Percentiles rank a stretch among this genome's conserved stretches.
Conservation (phyloP, 53 echinoderm and acorn worm species). For the Zoroaster sp. region DNA sequence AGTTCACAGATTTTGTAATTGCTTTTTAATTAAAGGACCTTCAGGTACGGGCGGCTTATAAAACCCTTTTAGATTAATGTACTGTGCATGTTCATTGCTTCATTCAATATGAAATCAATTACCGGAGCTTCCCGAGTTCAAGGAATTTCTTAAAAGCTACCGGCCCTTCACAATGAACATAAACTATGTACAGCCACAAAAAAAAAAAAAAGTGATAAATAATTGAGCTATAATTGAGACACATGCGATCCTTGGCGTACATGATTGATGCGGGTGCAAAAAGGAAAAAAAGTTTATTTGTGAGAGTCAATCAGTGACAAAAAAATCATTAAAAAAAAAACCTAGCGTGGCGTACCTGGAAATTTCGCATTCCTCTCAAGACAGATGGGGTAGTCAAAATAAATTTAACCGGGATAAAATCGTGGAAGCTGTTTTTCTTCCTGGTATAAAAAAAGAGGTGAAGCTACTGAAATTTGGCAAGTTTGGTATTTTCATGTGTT, state of each 20-base stretch:
- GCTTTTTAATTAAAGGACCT: no score
- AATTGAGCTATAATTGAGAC: no score
- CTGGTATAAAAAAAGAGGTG: background rate
- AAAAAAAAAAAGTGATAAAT: no score
- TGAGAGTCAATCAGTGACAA: conserved; percentile 19
- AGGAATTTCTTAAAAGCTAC: no score
- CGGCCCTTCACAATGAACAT: no score
- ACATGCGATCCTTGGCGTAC: background rate
- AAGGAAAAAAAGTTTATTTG: conserved; percentile 22
- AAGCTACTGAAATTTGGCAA: background rate
- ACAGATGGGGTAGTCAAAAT: conserved; percentile 49
- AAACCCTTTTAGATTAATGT: no score
- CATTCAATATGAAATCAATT: no score
- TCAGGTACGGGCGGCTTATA: no score
- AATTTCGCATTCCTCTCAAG: conserved; percentile 32
- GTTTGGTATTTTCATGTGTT: conserved; percentile 3
- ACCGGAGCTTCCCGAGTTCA: no score
- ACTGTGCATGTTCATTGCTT: no score
- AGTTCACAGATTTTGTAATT: no score
- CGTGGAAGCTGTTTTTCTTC: conserved; percentile 6
- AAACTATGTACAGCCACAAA: no score
- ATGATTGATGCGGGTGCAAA: background rate
- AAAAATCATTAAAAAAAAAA: background rate
- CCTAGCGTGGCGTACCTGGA: conserved; percentile 13
- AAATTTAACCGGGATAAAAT: conserved; percentile 46